Evolutionary conservation across 1,140 invertebrate genomes (phyloP), one percentile per base, ranked within the genome.

Genomic region (Apis laboriosa): DNA sequence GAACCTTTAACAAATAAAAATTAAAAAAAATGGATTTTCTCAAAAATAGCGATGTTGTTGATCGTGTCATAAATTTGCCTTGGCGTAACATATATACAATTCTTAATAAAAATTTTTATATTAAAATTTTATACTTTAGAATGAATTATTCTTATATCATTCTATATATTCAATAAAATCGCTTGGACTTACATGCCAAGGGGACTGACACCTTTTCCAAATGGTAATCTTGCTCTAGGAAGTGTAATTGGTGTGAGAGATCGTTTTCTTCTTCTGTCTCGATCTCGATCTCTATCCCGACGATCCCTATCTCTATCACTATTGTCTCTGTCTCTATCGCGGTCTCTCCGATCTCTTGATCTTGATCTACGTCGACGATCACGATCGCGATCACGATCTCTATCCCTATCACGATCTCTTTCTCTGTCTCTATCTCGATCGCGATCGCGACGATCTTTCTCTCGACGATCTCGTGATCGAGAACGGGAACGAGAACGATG

Each of bases 401-500:
- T 84, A 58, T 90, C 90, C 11, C 90, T 83, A 17, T 91, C 90
- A 28, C 88, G 84, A 60, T 89, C 86, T 43, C 91, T 86, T 71
- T 89, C 24, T 93, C 93, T 87, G 56, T 94, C 94, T 71, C 93
- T 92, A 49, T 92, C 92, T 67, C 91, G 88, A 77, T 93, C 93
- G 0, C 92, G 91, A 80, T 92, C 92, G 17, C 91, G 89, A 12
- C 94, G 93, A 84, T 95, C 95, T 88, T 91, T 89, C 76, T 92
- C 89, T 77, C 92, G 84, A 28, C 90, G 92, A 51, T 93, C 93
- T 56, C 93, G 90, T 19, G 94, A 94, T 75, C 92, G 92, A 55
- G 93, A 94, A 78, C 94, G 92, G 49, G 93, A 93, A 64, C 94
- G 92, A 53, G 94, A 94, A 9, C 94, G 93, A 83, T 94, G 94